A percentile compares a stretch with the other conserved stretches of the same genome.
phyloP scores from a whole-genome alignment of 2,888 invertebrate genomes.

The Drosophila stalkeri region DNA sequence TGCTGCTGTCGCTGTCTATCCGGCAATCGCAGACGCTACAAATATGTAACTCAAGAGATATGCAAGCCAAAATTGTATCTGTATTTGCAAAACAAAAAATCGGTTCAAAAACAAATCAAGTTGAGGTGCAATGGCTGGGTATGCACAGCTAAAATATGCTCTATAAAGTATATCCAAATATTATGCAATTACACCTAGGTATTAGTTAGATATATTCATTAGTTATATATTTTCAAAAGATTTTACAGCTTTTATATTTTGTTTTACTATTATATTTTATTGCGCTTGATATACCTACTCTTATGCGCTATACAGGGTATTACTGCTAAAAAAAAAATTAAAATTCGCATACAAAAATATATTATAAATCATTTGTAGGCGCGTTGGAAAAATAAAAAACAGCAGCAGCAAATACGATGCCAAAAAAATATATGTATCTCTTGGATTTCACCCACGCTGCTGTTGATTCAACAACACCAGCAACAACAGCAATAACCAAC shows the following conservation, averaged over 20 bases:
- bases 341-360: slow-evolving; percentile 37
- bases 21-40: slow-evolving; percentile 66
- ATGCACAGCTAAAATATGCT: background rate
- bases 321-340: slow-evolving; percentile 18
- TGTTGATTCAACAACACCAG: slow-evolving; percentile 37
- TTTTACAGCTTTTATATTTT: background rate
- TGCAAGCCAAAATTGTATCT: slow-evolving; percentile 62
- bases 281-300: background rate
- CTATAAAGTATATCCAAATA: background rate
- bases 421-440: slow-evolving; percentile 70
- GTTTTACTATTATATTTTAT: no score
- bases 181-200: background rate
- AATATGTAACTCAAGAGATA: slow-evolving; percentile 72
- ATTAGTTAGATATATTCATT: no score
- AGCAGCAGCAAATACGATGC: slow-evolving; percentile 66
- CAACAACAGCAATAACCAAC: slow-evolving; percentile 18
- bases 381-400: slow-evolving; percentile 72
- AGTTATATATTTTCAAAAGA: no score
- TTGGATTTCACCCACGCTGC: slow-evolving; percentile 75
- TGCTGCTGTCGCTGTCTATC: slow-evolving; percentile 52
- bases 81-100: slow-evolving; percentile 42
- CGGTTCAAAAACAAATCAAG: slow-evolving; percentile 18
- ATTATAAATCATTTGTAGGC: slow-evolving; percentile 69
- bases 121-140: slow-evolving; percentile 4
- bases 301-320: slow-evolving; percentile 42